phyloP scores from a whole-genome alignment of 2,888 invertebrate genomes.

The Papilio demoleus region DNA sequence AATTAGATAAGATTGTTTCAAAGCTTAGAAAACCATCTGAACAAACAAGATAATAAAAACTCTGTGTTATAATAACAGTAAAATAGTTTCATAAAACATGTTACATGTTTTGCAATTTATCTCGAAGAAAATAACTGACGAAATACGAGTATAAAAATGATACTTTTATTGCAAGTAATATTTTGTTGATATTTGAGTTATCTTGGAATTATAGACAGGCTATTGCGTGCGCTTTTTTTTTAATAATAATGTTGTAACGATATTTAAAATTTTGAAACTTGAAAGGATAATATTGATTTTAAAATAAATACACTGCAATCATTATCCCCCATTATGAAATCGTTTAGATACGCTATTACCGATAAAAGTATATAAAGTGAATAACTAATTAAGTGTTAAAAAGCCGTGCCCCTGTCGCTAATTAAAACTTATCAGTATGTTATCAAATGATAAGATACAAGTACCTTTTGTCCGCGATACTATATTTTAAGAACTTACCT shows the following conservation, averaged over 20 bases:
- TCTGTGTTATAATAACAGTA: background rate
- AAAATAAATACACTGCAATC: no score
- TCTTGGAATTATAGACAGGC: no score
- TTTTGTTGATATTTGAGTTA: no score
- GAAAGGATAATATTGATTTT: background rate
- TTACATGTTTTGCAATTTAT: background rate
- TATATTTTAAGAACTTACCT: background rate
- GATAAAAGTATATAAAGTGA: background rate
- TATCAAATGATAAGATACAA: background rate
- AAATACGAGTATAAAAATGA: no score
- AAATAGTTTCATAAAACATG: background rate
- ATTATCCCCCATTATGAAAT: background rate
- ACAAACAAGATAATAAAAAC: conserved; percentile 14
- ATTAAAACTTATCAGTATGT: conserved; percentile 3
- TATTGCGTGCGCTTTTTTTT: no score
- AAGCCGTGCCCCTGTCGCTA: conserved; percentile 14
- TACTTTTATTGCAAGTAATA: no score
- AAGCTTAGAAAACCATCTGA: conserved; percentile 4
- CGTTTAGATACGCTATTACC: background rate
- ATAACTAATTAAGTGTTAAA: background rate
- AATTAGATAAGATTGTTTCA: conserved; percentile 22
- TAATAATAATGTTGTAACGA: no score
- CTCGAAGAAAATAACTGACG: no score
- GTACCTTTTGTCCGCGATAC: background rate
- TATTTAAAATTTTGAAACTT: background rate